Conservation (phyloP, 2,113 vertebrate species). For the Craseonycteris thonglongyai region DNA sequence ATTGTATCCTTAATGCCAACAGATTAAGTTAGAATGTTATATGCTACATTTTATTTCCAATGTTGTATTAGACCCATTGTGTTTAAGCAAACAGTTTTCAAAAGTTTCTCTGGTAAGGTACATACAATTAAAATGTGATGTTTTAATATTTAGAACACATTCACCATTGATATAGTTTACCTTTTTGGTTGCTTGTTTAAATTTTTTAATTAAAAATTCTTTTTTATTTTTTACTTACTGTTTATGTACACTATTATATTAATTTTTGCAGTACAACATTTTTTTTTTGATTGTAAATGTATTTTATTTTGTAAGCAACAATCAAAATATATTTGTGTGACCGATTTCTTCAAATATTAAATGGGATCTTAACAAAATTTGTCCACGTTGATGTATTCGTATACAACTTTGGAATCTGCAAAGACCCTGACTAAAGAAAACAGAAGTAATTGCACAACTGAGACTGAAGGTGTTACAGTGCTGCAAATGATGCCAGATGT, state of each 20-base stretch:
- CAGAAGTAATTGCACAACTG: slow-evolving; percentile 79
- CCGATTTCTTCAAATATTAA: slow-evolving; percentile 79
- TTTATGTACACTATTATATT: too few species aligned
- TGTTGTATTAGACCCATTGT: not conserved
- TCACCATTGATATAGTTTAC: not conserved
- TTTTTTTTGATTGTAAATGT: slow-evolving; percentile 80
- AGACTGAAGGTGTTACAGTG: slow-evolving; percentile 79
- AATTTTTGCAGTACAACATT: too few species aligned
- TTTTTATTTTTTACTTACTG: too few species aligned
- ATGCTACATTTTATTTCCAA: not conserved
- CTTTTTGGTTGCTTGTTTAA: too few species aligned
- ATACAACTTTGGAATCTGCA: slow-evolving; percentile 76
- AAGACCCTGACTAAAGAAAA: slow-evolving; percentile 77
- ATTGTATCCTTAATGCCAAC: not conserved
- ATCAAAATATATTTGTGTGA: slow-evolving; percentile 83
- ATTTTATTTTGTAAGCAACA: slow-evolving; percentile 83
- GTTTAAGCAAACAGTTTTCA: not conserved
- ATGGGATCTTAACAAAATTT: slow-evolving; percentile 79
- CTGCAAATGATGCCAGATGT: slow-evolving; percentile 79
- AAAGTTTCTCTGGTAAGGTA: not conserved
- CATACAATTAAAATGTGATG: not conserved
- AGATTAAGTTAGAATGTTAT: not conserved
- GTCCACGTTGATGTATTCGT: slow-evolving; percentile 76
- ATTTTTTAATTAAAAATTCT: too few species aligned
- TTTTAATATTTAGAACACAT: not conserved